Base-by-base conservation (phyloP, 2,888 invertebrate genomes). In the Stenodema calcarata region DNA sequence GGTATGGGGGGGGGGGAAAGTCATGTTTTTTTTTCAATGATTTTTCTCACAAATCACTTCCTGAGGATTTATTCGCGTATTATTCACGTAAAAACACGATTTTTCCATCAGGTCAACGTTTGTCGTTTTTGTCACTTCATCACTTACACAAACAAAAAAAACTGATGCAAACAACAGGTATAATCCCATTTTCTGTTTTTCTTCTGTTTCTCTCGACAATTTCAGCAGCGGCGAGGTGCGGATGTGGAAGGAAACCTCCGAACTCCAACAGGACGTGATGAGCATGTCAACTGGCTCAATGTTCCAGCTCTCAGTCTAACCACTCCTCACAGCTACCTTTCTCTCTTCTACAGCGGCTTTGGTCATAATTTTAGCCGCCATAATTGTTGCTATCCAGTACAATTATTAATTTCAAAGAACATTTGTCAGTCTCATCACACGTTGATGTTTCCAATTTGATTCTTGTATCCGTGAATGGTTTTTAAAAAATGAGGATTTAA, bases 211-310 rank as follows among this genome's bases (percentile, higher is more conserved):
- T n/a, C n/a, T n/a, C n/a, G 50, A 16, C 9, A 62, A 27, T 82
- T 82, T 41, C 94, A 94, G 94, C 93, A 93, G 94, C 92, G 94
- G 94, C 91, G 94, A 94, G 92, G 94, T 94, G 92, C 94, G 94
- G 91, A 93, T 94, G 91, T 94, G 94, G 94, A 91, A 91, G 90
- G 91, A 92, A 18, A 23, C 79, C 28, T n/a, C 86, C 23, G 82
- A 82, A 18, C 35, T 82, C 18, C 69, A 41, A 23, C 91, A 91
- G 90, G 91, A 92, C 89, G 91, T 91, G 89, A 91, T 91, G 91
- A 91, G 92, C 88, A 92, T 92, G 92, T 92, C 92, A 89, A 91
- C 90, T n/a, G 91, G 90, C 73, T 89, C 89, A 82, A 89, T 90
- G 85, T 90, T 90, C 87, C 90, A 90, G 88, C 90, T 90, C 54